Conservation (phyloP, 2,888 invertebrate genomes). For the Tetranychus truncatus region DNA sequence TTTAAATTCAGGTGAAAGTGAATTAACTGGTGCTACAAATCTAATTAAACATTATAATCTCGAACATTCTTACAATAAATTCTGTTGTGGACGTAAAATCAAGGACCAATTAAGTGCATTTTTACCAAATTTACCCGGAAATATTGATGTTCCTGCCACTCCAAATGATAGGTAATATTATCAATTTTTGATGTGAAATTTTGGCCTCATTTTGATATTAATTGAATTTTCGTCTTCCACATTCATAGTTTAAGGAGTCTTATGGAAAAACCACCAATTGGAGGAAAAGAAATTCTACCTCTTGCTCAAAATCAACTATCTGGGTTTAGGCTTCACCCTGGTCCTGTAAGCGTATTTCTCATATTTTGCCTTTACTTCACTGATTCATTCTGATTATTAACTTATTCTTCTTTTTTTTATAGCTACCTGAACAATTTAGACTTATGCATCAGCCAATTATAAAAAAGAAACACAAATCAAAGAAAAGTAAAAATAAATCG, state of each 20-base stretch:
- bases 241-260: constrained; percentile 33
- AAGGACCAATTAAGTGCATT: constrained; percentile 85
- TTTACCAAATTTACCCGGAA: constrained; percentile 80
- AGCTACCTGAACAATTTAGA: constrained; percentile 83
- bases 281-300: constrained; percentile 69
- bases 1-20: constrained; percentile 51
- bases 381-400: neutral
- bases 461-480: constrained; percentile 83
- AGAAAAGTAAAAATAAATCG: constrained; percentile 44
- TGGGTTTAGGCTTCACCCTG: constrained; percentile 83
- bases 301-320: constrained; percentile 69
- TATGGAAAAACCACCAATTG: constrained; percentile 76
- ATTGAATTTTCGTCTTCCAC: too few species aligned
- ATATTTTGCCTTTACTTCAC: too few species aligned
- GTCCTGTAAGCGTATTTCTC: constrained; percentile 45
- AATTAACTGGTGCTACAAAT: constrained; percentile 86
- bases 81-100: constrained; percentile 37
- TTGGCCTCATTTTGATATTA: neutral
- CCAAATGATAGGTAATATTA: constrained; percentile 38
- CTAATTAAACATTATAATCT: constrained; percentile 88
- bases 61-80: constrained; percentile 92
- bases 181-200: neutral
- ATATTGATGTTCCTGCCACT: constrained; percentile 72
- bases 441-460: constrained; percentile 76
- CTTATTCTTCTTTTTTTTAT: constrained; percentile 8